Conservation (phyloP, 2,113 vertebrate genomes). For the Grus americana region DNA sequence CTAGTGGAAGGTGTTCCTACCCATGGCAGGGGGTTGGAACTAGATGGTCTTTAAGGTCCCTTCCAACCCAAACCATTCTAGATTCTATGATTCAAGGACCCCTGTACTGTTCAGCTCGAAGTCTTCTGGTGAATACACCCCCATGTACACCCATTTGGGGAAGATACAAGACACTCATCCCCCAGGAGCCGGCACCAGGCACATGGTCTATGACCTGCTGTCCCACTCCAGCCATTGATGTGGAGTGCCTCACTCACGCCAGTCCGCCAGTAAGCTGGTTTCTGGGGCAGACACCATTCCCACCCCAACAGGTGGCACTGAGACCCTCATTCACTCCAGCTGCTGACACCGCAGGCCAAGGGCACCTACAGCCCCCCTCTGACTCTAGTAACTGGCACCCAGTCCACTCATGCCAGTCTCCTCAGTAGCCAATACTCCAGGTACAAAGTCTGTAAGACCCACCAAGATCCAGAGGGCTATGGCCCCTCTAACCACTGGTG, state of each 20-base stretch:
- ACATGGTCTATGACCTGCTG: background rate
- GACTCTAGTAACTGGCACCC: background rate
- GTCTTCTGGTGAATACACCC: background rate
- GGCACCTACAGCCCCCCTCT: background rate
- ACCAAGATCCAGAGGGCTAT: background rate
- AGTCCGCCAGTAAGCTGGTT: background rate
- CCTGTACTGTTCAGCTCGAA: background rate
- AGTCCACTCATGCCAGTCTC: too few species aligned
- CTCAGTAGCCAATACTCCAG: background rate
- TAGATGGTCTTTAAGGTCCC: too few species aligned
- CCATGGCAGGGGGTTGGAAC: too few species aligned
- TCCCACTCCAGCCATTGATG: background rate
- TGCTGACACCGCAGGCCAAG: background rate
- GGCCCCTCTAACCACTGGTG: background rate
- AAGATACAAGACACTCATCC: background rate
- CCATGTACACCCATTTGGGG: background rate
- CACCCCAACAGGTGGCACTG: background rate
- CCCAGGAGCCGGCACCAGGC: background rate
- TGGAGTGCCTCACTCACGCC: background rate
- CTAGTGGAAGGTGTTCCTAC: too few species aligned
- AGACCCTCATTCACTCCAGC: background rate
- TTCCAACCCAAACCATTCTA: too few species aligned
- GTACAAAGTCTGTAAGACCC: background rate
- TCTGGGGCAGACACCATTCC: background rate
- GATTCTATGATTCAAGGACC: background rate